Evolutionary conservation across 2,888 invertebrate species (phyloP).

Genomic region (Hipparchia sbordonii): DNA sequence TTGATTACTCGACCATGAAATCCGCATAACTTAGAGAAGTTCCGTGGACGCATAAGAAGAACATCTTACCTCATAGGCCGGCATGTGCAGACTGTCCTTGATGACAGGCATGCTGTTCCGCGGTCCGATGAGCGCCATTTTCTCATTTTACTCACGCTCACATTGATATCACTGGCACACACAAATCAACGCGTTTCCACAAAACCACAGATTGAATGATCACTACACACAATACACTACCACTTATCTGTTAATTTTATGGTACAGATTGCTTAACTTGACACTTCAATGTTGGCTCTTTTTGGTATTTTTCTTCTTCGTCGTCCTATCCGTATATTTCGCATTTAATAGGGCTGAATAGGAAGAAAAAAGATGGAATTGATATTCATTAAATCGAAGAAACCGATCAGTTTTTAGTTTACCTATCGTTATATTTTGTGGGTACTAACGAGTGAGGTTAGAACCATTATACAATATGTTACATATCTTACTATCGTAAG

Average conservation of each 20-base stretch:
- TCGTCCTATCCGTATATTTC: not conserved
- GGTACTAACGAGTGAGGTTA: too few relatives aligned
- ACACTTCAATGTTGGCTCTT: slow-evolving; percentile 2
- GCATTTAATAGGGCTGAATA: not conserved
- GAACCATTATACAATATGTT: too few relatives aligned
- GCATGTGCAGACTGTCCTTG: slow-evolving; percentile 85
- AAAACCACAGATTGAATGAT: not conserved
- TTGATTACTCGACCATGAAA: too few relatives aligned
- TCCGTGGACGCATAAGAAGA: not conserved
- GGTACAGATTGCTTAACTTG: not conserved
- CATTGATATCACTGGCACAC: slow-evolving; percentile 37
- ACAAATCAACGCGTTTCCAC: slow-evolving; percentile 22
- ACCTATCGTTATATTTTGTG: too few relatives aligned
- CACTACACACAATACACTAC: slow-evolving; percentile 20
- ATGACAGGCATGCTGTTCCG: slow-evolving; percentile 86
- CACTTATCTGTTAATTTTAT: slow-evolving; percentile 1
- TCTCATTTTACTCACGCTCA: slow-evolving; percentile 66
- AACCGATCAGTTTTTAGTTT: not conserved
- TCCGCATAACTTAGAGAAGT: not conserved
- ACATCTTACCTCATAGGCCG: slow-evolving; percentile 85
- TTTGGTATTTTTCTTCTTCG: not conserved
- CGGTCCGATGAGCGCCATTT: slow-evolving; percentile 81
- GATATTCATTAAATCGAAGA: not conserved
- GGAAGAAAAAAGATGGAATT: not conserved
- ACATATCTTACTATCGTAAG: too few relatives aligned